Conservation (phyloP, 2,113 vertebrate species). For the Phoxinus phoxinus region DNA sequence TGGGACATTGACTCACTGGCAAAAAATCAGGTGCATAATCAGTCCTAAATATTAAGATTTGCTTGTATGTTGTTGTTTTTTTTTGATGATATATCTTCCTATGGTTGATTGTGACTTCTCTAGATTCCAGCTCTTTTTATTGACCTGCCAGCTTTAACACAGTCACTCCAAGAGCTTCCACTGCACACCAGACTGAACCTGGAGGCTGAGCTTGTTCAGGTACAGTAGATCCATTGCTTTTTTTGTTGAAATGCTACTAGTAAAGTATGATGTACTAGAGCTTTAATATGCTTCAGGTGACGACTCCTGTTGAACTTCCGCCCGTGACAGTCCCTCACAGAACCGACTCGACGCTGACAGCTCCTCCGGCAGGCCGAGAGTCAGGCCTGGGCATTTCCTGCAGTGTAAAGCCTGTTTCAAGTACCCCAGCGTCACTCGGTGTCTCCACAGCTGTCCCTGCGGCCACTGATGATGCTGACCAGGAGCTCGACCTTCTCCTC, state of each 20-base stretch:
- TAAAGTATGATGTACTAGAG: neutral
- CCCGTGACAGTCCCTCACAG: conserved; percentile 70
- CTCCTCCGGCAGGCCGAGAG: conserved; percentile 40
- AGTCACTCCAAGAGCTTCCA: conserved; percentile 84
- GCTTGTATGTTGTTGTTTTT: neutral
- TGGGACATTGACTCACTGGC: conserved; percentile 83
- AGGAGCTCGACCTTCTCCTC: conserved; percentile 89
- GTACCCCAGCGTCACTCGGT: conserved; percentile 23
- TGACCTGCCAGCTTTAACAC: conserved; percentile 82
- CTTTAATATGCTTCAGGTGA: conserved; percentile 68
- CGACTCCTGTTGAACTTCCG: conserved; percentile 83
- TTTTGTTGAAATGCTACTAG: neutral
- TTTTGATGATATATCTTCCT: neutral
- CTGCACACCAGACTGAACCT: conserved; percentile 84
- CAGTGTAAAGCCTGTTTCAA: neutral
- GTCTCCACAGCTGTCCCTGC: neutral
- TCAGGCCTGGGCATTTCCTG: neutral
- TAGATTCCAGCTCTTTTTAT: conserved; percentile 80
- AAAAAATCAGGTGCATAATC: conserved; percentile 79
- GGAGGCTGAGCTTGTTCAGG: conserved; percentile 86
- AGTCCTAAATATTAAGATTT: neutral
- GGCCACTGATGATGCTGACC: conserved; percentile 74
- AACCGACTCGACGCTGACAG: conserved; percentile 63
- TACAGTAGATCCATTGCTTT: conserved; percentile 59
- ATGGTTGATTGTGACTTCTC: conserved; percentile 7